A percentile compares a stretch with the other conserved stretches of the same genome.
Conservation (phyloP, 2,888 invertebrate genomes). For the Anodontia alba region DNA sequence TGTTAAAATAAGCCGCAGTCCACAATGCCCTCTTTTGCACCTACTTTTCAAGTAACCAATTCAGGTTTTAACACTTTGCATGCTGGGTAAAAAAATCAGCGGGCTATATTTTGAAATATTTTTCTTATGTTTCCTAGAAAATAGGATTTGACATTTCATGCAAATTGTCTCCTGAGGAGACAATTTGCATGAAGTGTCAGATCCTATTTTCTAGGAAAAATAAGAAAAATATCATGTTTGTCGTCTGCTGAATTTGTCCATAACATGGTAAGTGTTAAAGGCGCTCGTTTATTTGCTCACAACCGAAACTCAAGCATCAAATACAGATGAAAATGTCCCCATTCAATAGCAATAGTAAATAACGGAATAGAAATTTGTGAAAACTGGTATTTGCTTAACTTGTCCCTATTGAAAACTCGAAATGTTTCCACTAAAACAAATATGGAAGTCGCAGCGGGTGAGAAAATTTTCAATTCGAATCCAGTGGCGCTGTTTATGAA, state of each 20-base stretch:
- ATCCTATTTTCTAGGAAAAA: no score
- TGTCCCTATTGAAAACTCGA: conserved; percentile 33
- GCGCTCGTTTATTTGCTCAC: neutral
- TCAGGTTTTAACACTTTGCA: no score
- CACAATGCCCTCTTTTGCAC: conserved; percentile 4
- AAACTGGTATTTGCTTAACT: conserved; percentile 44
- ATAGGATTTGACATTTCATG: no score
- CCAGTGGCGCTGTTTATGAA: conserved; percentile 42
- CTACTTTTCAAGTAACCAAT: conserved; percentile 12
- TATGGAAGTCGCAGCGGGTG: conserved; percentile 46
- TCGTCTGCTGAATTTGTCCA: no score
- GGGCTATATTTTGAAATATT: no score
- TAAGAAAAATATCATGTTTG: no score
- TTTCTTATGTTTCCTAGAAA: no score
- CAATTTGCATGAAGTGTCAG: no score
- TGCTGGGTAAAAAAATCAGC: no score
- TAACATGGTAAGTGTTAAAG: no score
- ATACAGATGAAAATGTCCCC: conserved; percentile 23
- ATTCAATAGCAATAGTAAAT: conserved; percentile 34
- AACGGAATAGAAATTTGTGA: conserved; percentile 24
- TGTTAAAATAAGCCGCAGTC: neutral
- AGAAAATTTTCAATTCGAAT: conserved; percentile 32
- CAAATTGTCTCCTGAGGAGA: no score
- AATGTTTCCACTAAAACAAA: conserved; percentile 63
- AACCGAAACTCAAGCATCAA: conserved; percentile 25